Conservation (phyloP, 2,113 vertebrate species). For the Labeo rohita region DNA sequence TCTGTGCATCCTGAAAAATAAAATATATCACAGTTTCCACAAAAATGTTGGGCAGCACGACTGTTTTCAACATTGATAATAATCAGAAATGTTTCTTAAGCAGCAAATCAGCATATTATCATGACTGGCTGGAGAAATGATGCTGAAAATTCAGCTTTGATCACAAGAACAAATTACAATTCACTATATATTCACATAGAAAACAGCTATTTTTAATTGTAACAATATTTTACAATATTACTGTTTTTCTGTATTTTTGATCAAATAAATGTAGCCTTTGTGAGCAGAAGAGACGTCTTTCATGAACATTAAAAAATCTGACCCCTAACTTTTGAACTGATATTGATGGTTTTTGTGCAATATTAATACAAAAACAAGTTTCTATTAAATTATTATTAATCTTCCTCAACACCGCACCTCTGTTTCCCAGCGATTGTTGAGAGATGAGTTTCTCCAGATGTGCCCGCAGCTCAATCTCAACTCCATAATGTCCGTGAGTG, state of each 20-base stretch:
- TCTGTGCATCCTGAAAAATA: no score
- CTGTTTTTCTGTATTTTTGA: not conserved
- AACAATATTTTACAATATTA: not conserved
- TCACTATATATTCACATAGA: not conserved
- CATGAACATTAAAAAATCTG: not conserved
- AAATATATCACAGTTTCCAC: no score
- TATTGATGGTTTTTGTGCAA: not conserved
- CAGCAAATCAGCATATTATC: not conserved
- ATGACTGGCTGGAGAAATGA: not conserved
- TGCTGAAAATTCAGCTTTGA: not conserved
- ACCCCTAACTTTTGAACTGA: not conserved
- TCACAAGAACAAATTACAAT: not conserved
- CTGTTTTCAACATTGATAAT: not conserved
- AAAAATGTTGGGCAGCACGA: no score
- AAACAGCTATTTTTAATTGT: not conserved
- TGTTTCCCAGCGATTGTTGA: conserved; percentile 74
- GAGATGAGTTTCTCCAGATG: conserved; percentile 90
- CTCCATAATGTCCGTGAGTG: conserved; percentile 85
- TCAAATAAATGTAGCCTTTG: not conserved
- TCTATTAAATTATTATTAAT: not conserved
- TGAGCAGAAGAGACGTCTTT: not conserved
- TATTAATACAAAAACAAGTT: not conserved
- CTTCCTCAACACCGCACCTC: conserved; percentile 59
- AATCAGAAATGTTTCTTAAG: not conserved
- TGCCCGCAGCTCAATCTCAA: conserved; percentile 85